Evolutionary conservation across 2,113 vertebrate genomes (phyloP).

Genomic region (Zapus hudsonius): DNA sequence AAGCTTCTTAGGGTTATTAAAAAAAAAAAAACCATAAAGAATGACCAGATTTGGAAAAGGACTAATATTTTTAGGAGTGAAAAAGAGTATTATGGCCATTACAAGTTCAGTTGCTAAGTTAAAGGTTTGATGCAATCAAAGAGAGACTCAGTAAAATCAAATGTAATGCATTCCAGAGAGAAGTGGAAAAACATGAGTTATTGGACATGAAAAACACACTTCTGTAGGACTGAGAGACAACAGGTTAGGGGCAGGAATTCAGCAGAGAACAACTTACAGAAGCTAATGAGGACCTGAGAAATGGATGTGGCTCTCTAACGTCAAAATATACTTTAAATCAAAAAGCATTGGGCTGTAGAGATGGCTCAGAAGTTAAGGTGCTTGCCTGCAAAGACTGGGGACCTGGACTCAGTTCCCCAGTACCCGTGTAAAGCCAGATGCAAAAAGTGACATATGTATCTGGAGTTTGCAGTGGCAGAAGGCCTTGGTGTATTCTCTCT

Average conservation of each 20-base stretch:
- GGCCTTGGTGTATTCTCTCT: too few relatives aligned
- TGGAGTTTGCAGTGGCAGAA: too few relatives aligned
- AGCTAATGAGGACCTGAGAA: not conserved
- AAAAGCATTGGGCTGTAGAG: too few relatives aligned
- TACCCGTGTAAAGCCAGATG: too few relatives aligned
- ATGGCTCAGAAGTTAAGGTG: too few relatives aligned
- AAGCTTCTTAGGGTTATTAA: not conserved
- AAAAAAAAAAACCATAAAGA: not conserved
- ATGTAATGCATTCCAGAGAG: not conserved
- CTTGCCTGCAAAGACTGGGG: too few relatives aligned
- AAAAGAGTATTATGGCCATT: not conserved
- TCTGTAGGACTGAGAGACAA: not conserved
- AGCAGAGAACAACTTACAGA: not conserved
- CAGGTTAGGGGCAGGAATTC: not conserved
- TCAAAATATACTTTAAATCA: constrained; percentile 17
- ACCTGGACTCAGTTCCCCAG: too few relatives aligned
- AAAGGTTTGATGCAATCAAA: not conserved
- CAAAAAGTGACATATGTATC: too few relatives aligned
- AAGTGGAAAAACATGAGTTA: not conserved
- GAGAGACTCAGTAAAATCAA: constrained; percentile 10
- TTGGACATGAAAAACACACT: not conserved
- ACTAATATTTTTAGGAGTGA: constrained; percentile 18
- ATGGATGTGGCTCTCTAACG: not conserved
- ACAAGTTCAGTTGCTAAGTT: not conserved
- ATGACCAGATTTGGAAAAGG: not conserved